Evolutionary conservation across 2,888 invertebrate genomes (phyloP).

Genomic region (Pteria penguin): DNA sequence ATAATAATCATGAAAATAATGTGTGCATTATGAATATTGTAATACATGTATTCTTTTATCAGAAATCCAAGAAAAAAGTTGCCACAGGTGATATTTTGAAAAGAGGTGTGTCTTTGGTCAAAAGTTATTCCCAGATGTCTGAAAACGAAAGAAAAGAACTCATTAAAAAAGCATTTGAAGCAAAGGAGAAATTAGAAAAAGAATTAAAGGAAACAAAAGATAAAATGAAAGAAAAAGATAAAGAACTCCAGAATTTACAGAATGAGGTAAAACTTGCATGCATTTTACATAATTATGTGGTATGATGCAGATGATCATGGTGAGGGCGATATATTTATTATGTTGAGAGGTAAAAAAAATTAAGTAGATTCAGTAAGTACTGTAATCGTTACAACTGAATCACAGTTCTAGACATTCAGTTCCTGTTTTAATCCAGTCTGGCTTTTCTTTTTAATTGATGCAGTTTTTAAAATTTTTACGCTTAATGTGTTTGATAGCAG

Average conservation of each 20-base stretch:
- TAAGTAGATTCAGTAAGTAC: no score
- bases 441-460: no score
- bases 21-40: not conserved
- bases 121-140: slow-evolving; percentile 69
- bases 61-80: slow-evolving; percentile 40
- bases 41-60: not conserved
- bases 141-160: slow-evolving; percentile 71
- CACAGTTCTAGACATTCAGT: not conserved
- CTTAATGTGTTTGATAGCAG: no score
- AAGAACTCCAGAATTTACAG: slow-evolving; percentile 65
- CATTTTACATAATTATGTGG: no score
- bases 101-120: slow-evolving; percentile 67
- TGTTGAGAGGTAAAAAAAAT: no score
- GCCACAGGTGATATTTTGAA: slow-evolving; percentile 58
- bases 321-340: no score
- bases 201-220: slow-evolving; percentile 68
- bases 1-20: not conserved
- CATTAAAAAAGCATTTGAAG: slow-evolving; percentile 71
- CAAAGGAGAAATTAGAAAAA: slow-evolving; percentile 65
- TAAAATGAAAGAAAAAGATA: slow-evolving; percentile 67
- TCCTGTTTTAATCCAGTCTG: not conserved
- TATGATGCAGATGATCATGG: no score
- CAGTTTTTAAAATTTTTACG: no score
- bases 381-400: no score
- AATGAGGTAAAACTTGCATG: slow-evolving; percentile 69